Conservation (phyloP, 2,113 vertebrate genomes). For the Telmatochromis sp. region DNA sequence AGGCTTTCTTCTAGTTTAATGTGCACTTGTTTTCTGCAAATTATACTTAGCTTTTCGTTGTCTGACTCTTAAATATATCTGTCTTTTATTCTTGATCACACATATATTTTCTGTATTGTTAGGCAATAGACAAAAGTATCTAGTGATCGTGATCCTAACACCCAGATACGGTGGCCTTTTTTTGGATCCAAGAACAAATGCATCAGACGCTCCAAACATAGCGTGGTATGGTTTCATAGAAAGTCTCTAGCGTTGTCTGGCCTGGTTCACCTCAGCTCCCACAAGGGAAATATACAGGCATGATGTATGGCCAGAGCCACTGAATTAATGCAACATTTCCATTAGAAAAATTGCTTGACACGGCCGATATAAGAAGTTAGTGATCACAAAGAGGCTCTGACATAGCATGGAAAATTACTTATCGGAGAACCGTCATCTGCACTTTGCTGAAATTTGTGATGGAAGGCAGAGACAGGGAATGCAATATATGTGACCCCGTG, state of each 20-base stretch:
- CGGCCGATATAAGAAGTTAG: conserved; percentile 58
- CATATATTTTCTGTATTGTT: neutral
- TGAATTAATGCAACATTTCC: conserved; percentile 68
- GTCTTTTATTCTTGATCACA: neutral
- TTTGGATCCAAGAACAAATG: neutral
- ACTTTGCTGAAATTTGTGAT: conserved; percentile 48
- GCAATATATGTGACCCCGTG: neutral
- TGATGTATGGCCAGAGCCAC: conserved; percentile 35
- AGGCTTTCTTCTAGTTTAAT: neutral
- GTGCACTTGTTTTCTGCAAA: neutral
- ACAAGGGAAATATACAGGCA: conserved; percentile 18
- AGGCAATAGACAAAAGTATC: neutral
- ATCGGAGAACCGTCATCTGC: conserved; percentile 63
- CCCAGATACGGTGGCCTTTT: neutral
- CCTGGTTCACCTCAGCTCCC: neutral
- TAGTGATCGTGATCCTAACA: neutral
- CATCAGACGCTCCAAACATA: neutral
- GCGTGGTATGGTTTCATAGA: neutral
- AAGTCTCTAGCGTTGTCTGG: neutral
- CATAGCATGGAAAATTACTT: conserved; percentile 57
- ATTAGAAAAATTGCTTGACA: conserved; percentile 71
- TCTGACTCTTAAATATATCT: neutral
- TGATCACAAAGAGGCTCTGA: conserved; percentile 56
- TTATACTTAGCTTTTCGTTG: neutral
- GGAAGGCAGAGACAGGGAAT: neutral